These are phyloP conservation scores for Polia nebulosa DNA, from an alignment of 2,888 invertebrate genomes.

Conservation along the genomic window DNA sequence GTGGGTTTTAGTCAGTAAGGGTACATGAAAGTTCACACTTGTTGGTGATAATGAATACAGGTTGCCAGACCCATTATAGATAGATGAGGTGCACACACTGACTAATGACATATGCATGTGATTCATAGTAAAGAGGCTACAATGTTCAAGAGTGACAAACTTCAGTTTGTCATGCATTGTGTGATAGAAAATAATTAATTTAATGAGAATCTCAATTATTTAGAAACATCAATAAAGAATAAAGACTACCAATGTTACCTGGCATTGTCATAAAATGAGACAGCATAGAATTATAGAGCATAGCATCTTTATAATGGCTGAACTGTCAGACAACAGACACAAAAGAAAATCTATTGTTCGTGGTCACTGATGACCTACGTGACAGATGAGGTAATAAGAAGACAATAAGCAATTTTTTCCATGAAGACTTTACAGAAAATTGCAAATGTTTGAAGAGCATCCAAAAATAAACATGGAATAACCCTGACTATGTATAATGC, in stretches of 20 bases:
- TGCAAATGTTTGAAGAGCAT: constrained; percentile 14
- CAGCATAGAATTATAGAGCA: constrained; percentile 52
- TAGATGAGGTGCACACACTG: constrained; percentile 21
- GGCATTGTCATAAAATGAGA: constrained; percentile 39
- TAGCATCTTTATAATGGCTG: neutral
- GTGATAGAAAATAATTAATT: constrained; percentile 3
- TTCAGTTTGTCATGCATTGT: constrained; percentile 13
- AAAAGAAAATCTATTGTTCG: too few species aligned
- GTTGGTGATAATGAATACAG: constrained; percentile 31
- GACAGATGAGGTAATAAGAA: too few species aligned
- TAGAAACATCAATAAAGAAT: constrained; percentile 11
- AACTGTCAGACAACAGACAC: too few species aligned
- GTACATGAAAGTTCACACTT: constrained; percentile 33
- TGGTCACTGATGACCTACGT: too few species aligned
- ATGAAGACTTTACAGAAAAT: constrained; percentile 9
- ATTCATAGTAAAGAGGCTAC: constrained; percentile 25
- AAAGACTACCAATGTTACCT: constrained; percentile 46
- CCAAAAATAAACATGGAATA: constrained; percentile 43
- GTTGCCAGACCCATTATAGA: constrained; percentile 26
- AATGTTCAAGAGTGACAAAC: constrained; percentile 26
- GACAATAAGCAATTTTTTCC: constrained; percentile 18
- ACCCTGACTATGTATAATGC: constrained; percentile 25
- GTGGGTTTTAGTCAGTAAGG: too few species aligned
- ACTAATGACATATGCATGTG: constrained; percentile 31
- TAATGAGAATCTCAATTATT: neutral